Percentiles rank a stretch among this genome's conserved stretches.
Conservation (phyloP, 1,140 invertebrate genomes). For the Lepidurus arcticus region DNA sequence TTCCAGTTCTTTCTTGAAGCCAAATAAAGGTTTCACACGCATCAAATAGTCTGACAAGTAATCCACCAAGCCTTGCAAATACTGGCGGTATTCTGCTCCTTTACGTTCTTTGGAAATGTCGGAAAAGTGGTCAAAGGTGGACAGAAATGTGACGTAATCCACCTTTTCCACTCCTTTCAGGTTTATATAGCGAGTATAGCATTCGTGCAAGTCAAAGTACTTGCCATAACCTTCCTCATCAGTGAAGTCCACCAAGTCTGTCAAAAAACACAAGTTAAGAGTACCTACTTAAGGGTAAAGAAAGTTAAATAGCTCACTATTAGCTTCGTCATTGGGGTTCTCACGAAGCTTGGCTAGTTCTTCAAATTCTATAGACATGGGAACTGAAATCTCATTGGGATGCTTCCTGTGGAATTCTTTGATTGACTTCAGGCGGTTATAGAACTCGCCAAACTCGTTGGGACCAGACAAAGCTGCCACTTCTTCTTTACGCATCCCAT, state of each 20-base stretch:
- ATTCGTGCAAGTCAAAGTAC: slow-evolving; percentile 96
- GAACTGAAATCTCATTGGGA: slow-evolving; percentile 89
- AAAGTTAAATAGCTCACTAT: slow-evolving; percentile 46
- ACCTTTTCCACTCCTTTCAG: slow-evolving; percentile 94
- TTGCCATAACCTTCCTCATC: slow-evolving; percentile 99
- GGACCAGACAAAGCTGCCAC: slow-evolving; percentile 89
- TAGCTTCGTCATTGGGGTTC: slow-evolving; percentile 72
- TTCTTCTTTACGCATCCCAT: slow-evolving; percentile 89
- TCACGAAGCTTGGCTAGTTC: slow-evolving; percentile 83
- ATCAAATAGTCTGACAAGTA: slow-evolving; percentile 82
- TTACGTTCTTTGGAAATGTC: slow-evolving; percentile 93
- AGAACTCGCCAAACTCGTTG: slow-evolving; percentile 98
- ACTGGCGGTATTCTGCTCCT: slow-evolving; percentile 85
- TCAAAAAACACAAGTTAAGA: slow-evolving; percentile 41
- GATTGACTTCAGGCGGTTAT: slow-evolving; percentile 82
- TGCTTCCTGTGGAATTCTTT: slow-evolving; percentile 95
- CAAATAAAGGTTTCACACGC: slow-evolving; percentile 84
- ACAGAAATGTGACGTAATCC: slow-evolving; percentile 93
- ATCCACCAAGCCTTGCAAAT: slow-evolving; percentile 74
- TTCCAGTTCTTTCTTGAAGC: slow-evolving; percentile 72
- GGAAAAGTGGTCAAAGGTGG: slow-evolving; percentile 90
- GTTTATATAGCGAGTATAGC: slow-evolving; percentile 93
- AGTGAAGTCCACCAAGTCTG: slow-evolving; percentile 90
- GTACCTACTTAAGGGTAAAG: slow-evolving; percentile 29
- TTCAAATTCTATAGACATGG: slow-evolving; percentile 96